These are phyloP conservation scores for Stictocephala bisonia DNA, from an alignment of 2,888 invertebrate species.

Conservation along the genomic window DNA sequence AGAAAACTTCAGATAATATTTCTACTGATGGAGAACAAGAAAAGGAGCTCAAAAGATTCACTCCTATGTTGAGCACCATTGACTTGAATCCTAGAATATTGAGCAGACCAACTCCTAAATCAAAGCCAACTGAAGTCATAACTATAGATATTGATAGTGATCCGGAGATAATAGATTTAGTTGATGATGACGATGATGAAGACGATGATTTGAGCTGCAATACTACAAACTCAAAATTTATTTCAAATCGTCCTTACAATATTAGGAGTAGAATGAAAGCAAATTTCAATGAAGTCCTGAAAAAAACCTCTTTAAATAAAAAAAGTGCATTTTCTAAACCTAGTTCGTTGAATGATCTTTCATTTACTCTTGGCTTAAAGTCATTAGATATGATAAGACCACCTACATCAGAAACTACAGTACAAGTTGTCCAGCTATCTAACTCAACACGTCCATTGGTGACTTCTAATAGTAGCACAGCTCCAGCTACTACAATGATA, in stretches of 20 bases:
- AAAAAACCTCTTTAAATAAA: neutral
- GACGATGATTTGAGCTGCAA: constrained; percentile 3
- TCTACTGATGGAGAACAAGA: constrained; percentile 61
- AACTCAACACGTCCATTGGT: constrained; percentile 54
- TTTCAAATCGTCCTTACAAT: neutral
- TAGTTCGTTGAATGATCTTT: constrained; percentile 18
- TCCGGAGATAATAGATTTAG: constrained; percentile 20
- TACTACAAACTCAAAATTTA: neutral
- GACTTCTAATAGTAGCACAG: constrained; percentile 11
- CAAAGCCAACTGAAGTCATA: constrained; percentile 18
- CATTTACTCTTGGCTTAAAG: constrained; percentile 69
- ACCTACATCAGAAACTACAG: constrained; percentile 65
- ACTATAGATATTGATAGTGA: constrained; percentile 29
- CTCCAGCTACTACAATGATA: neutral
- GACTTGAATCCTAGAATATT: constrained; percentile 66
- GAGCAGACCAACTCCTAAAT: constrained; percentile 58
- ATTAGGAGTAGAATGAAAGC: constrained; percentile 23
- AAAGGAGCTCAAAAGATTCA: constrained; percentile 54
- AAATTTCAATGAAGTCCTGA: constrained; percentile 19
- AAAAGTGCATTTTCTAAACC: constrained; percentile 31
- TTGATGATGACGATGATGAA: constrained; percentile 18
- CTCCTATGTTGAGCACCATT: constrained; percentile 64
- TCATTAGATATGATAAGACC: constrained; percentile 72
- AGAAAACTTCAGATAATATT: constrained; percentile 61
- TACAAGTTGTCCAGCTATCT: constrained; percentile 72